Conservation (phyloP, 2,888 invertebrate species). For the Erebia aethiops region DNA sequence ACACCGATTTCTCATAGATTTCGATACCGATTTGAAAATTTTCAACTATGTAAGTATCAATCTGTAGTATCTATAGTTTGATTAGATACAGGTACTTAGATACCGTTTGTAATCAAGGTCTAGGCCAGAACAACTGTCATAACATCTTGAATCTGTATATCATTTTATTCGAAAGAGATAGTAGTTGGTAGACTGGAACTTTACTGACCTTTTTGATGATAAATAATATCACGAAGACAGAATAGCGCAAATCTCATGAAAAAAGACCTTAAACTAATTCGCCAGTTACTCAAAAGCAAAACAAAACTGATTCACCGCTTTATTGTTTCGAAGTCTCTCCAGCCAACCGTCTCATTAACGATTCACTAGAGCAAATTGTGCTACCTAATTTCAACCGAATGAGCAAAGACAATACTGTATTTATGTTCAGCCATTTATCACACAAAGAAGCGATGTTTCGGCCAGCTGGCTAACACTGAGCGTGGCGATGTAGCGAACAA, state of each 20-base stretch:
- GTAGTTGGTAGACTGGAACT: no score
- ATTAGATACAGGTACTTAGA: no score
- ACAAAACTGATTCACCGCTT: constrained; percentile 70
- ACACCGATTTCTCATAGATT: no score
- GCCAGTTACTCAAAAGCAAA: constrained; percentile 17
- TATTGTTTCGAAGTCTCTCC: constrained; percentile 63
- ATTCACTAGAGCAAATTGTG: constrained; percentile 80
- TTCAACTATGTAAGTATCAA: no score
- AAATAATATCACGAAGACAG: not conserved
- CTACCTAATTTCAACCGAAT: constrained; percentile 81
- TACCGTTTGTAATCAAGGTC: no score
- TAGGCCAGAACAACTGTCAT: no score
- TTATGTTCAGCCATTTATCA: constrained; percentile 81
- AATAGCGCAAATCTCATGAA: not conserved
- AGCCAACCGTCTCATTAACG: constrained; percentile 69
- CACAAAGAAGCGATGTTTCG: constrained; percentile 77
- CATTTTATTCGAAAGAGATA: no score
- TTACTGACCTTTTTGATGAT: not conserved
- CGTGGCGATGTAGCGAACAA: constrained; percentile 58
- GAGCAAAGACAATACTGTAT: constrained; percentile 76
- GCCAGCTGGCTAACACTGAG: constrained; percentile 57
- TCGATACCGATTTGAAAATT: no score
- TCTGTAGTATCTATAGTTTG: no score
- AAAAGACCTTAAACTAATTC: constrained; percentile 5
- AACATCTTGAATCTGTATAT: no score